These are phyloP conservation scores for Fragum whitleyi DNA, from an alignment of 2,888 invertebrate genomes.

Conservation along the genomic window DNA sequence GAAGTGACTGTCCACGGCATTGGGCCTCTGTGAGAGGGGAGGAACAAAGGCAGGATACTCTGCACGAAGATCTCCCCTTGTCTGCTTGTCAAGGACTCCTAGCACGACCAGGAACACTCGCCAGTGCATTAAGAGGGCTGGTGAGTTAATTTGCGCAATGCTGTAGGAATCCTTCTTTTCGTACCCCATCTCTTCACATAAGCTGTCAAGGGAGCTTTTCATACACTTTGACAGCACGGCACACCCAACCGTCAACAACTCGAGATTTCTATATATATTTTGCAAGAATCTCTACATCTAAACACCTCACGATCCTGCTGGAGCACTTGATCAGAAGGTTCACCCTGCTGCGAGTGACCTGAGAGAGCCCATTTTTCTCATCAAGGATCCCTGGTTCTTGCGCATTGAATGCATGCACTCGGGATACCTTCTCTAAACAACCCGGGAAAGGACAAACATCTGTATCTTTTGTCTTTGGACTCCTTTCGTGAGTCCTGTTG, in stretches of 20 bases:
- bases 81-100: not conserved
- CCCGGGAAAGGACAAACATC: not conserved
- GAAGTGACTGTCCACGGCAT: too few relatives aligned
- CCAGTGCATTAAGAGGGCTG: not conserved
- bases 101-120: not conserved
- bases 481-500: not conserved
- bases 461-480: too few relatives aligned
- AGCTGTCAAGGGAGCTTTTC: too few relatives aligned
- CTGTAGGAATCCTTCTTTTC: not conserved
- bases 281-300: not conserved
- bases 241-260: not conserved
- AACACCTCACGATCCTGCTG: slow-evolving; percentile 6
- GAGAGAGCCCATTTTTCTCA: too few relatives aligned
- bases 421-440: not conserved
- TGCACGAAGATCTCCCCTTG: not conserved
- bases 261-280: not conserved
- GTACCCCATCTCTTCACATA: too few relatives aligned
- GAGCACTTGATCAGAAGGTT: not conserved
- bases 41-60: not conserved
- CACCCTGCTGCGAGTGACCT: slow-evolving; percentile 4
- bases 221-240: too few relatives aligned
- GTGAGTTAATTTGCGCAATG: not conserved
- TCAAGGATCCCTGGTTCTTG: not conserved
- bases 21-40: slow-evolving; percentile 1
- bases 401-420: not conserved